Evolutionary conservation across 2,888 invertebrate species (phyloP).

Genomic region (Dasypogon diadema): DNA sequence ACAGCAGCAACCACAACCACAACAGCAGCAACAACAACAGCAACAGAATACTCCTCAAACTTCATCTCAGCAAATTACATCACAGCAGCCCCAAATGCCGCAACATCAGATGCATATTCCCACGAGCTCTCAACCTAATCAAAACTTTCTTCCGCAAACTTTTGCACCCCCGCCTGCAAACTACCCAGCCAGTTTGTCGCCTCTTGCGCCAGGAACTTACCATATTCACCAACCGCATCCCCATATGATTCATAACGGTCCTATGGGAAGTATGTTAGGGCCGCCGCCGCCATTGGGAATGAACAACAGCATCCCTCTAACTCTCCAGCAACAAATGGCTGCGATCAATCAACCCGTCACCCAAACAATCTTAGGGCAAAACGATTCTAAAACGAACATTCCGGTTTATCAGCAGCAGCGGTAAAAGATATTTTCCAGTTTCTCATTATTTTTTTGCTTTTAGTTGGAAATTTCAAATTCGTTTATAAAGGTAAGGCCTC

Average conservation of each 20-base stretch:
- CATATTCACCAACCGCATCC: conserved; percentile 45
- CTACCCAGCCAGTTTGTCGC: conserved; percentile 10
- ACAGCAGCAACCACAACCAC: conserved; percentile 54
- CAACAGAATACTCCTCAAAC: conserved; percentile 49
- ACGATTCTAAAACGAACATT: conserved; percentile 67
- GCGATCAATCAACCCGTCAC: conserved; percentile 61
- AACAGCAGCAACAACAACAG: conserved; percentile 57
- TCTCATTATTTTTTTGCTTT: no score
- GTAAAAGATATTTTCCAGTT: conserved; percentile 61
- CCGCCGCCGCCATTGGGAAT: not conserved
- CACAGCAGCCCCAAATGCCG: conserved; percentile 56
- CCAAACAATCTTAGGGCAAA: conserved; percentile 64
- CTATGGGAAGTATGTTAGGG: conserved; percentile 1
- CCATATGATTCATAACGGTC: conserved; percentile 48
- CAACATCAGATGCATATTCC: conserved; percentile 53
- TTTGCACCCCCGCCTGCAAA: conserved; percentile 33
- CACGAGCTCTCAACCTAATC: conserved; percentile 46
- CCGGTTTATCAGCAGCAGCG: conserved; percentile 69
- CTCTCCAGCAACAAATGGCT: conserved; percentile 53
- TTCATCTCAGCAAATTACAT: conserved; percentile 30
- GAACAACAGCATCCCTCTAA: conserved; percentile 9
- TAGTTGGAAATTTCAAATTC: not conserved
- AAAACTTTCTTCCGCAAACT: conserved; percentile 56
- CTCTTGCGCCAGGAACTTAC: conserved; percentile 24
- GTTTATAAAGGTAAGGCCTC: not conserved